phyloP scores from a whole-genome alignment of 2,113 vertebrate species.

The Edolisoma coerulescens region DNA sequence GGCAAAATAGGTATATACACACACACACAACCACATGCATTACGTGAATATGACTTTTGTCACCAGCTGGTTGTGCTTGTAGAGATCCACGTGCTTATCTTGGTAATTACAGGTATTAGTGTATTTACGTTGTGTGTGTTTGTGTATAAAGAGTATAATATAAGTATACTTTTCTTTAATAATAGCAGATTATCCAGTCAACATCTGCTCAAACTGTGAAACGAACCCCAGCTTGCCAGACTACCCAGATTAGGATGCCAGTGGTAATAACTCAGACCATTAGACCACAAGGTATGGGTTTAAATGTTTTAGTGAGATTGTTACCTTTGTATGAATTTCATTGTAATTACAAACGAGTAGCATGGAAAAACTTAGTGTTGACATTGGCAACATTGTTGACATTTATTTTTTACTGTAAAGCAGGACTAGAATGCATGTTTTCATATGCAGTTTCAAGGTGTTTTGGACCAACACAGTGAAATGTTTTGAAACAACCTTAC shows the following conservation, averaged over 20 bases:
- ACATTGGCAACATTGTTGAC: neutral
- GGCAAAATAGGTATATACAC: constrained; percentile 3
- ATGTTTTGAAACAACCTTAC: neutral
- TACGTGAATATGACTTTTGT: constrained; percentile 45
- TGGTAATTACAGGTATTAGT: constrained; percentile 33
- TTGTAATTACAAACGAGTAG: constrained; percentile 7
- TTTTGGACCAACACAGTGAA: neutral
- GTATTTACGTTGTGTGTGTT: constrained; percentile 54
- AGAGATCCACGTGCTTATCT: constrained; percentile 33
- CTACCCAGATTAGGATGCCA: constrained; percentile 82
- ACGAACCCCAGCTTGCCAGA: constrained; percentile 66
- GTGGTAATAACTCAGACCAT: constrained; percentile 82
- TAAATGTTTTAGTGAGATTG: constrained; percentile 56
- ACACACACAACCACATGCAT: constrained; percentile 43
- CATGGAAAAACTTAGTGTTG: neutral
- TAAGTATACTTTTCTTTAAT: constrained; percentile 62
- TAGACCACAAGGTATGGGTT: constrained; percentile 77
- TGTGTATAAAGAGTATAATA: constrained; percentile 63
- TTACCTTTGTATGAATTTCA: constrained; percentile 54
- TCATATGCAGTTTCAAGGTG: neutral
- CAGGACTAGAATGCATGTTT: constrained; percentile 23
- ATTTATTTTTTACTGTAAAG: neutral
- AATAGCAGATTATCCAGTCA: constrained; percentile 64
- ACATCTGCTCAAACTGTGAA: constrained; percentile 77
- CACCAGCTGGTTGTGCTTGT: constrained; percentile 42